Base-by-base conservation (phyloP, 2,888 invertebrate species). In the Philereme vetulata region DNA sequence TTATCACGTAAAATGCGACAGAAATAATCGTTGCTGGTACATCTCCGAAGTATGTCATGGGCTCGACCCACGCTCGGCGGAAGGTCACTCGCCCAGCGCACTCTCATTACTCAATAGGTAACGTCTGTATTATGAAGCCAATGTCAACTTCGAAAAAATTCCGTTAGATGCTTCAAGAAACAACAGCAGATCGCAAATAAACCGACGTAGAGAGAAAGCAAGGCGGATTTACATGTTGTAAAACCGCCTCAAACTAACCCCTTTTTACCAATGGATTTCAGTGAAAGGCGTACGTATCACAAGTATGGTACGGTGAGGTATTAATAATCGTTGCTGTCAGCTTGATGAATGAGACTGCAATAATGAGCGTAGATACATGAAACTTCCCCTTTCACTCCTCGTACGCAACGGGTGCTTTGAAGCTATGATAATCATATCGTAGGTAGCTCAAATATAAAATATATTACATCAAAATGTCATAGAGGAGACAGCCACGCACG, bases 41-140 rank as follows among this genome's bases (percentile, higher is more conserved):
- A 85, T 84, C 85, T 83, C 78, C 78, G 78, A 90, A 86, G 83
- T 90, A 86, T 91, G 91, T 92, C 91, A 92, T 85, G 91, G 91
- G 88, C 91, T 85, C 88, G 65, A 77, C 90, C 90, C 86, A 90
- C 91, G 87, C 85, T 72, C 78, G 72, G 49, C 78, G 80, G 84
- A 90, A 91, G 91, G 91, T 86, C 90, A 80, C 56, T 82, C 78
- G 84, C 83, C 84, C 86, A 71, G 74, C 79, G 72, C 77, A 74
- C 71, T 72, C 75, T 76, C 77, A 77, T 81, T 81, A 82, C 82
- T 80, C 81, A 80, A 82, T 81, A 79, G 75, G 75, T 80, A 6
- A 76, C 61, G 60, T 66, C 77, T 80, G 78, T 63, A 63, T 66
- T 58, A 62, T 58, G 70, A 68, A 72, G 70, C 71, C 66, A 70